Evolutionary conservation across 2,113 vertebrate species (phyloP).

Genomic region (Calidris pygmaea): DNA sequence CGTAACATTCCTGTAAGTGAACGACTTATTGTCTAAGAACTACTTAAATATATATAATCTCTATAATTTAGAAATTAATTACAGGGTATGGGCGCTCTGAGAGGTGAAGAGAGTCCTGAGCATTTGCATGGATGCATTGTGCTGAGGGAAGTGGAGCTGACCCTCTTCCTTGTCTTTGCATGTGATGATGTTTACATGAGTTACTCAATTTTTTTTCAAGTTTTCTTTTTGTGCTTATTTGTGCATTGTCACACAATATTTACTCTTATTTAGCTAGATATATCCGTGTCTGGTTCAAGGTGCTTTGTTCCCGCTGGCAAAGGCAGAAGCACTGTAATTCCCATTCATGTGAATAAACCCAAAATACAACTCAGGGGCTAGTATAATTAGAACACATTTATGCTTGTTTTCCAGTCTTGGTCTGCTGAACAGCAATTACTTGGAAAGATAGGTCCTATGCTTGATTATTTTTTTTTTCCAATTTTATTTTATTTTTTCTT

Average conservation of each 20-base stretch:
- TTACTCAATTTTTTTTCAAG: background rate
- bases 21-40: conserved; percentile 19
- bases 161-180: background rate
- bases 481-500: background rate
- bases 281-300: conserved; percentile 61
- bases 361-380: conserved; percentile 49
- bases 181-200: background rate
- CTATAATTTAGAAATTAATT: conserved; percentile 19
- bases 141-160: background rate
- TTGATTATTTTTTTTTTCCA: background rate
- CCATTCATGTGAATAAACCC: conserved; percentile 49
- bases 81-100: background rate
- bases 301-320: conserved; percentile 56
- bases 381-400: conserved; percentile 67
- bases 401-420: conserved; percentile 66
- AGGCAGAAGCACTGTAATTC: conserved; percentile 47
- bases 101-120: background rate
- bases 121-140: fast-evolving
- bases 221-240: background rate
- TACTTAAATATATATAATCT: background rate
- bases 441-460: conserved; percentile 52
- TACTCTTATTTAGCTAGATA: conserved; percentile 13
- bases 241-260: background rate
- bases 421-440: conserved; percentile 69
- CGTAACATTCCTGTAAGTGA: background rate